Evolutionary conservation across 2,113 vertebrate species (phyloP).

Genomic region (Choloepus hoffmanni): DNA sequence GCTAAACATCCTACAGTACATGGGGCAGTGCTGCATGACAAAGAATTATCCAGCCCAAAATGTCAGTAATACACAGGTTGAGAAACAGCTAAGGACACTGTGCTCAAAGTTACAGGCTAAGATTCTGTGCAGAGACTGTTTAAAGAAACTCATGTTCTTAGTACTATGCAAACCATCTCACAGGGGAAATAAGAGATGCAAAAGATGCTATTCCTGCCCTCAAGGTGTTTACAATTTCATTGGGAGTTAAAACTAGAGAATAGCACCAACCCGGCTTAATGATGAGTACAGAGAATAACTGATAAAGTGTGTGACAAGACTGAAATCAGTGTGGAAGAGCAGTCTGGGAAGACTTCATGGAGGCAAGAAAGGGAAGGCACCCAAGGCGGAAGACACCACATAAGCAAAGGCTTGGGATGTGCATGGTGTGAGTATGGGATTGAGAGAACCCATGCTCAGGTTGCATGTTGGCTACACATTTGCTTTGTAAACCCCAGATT

Average conservation of each 20-base stretch:
- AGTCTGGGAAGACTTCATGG: not conserved
- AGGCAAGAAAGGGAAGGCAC: not conserved
- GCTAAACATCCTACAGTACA: not conserved
- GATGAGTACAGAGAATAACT: not conserved
- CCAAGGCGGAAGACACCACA: not conserved
- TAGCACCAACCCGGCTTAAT: not conserved
- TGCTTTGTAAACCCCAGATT: not conserved
- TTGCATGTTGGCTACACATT: not conserved
- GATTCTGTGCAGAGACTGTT: not conserved
- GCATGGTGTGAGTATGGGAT: accelerated
- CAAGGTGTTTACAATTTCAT: not conserved
- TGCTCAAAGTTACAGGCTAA: not conserved
- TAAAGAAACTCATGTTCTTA: not conserved
- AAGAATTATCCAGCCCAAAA: not conserved
- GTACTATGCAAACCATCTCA: not conserved
- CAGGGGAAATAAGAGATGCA: not conserved
- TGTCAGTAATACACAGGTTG: not conserved
- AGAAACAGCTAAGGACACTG: not conserved
- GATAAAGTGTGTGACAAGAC: not conserved
- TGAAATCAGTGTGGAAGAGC: not conserved
- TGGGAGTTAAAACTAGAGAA: not conserved
- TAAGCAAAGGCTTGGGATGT: not conserved
- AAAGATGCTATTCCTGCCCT: not conserved
- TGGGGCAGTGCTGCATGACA: not conserved
- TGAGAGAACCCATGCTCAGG: accelerated